phyloP scores from a whole-genome alignment of 2,113 vertebrate species.

The Scolopax mira region DNA sequence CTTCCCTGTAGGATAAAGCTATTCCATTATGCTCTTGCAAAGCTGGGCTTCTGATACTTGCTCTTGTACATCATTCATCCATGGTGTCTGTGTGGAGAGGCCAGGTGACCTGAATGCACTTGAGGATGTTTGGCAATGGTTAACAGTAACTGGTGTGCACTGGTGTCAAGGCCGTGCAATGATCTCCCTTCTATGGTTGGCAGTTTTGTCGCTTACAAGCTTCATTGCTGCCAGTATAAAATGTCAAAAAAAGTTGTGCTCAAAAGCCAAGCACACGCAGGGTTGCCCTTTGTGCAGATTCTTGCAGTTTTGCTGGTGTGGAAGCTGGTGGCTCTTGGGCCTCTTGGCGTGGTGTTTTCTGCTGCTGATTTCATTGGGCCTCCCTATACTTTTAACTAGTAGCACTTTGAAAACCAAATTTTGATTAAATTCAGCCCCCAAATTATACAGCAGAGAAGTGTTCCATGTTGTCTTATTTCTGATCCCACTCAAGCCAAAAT shows the following conservation, averaged over 20 bases:
- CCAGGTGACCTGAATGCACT: neutral
- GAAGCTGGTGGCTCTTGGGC: neutral
- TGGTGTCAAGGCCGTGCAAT: neutral
- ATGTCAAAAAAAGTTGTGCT: neutral
- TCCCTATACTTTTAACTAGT: neutral
- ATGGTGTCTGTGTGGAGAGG: accelerated
- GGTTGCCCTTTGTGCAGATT: neutral
- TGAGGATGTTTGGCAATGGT: neutral
- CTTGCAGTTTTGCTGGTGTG: neutral
- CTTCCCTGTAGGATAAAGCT: neutral
- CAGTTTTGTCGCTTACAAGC: neutral
- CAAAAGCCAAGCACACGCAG: neutral
- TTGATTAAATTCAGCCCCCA: neutral
- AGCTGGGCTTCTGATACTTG: neutral
- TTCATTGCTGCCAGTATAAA: neutral
- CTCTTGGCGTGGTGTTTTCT: neutral
- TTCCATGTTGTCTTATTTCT: neutral
- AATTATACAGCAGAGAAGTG: neutral
- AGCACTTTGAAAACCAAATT: neutral
- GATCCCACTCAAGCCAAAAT: neutral
- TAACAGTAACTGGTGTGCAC: neutral
- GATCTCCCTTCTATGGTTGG: neutral
- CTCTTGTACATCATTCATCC: accelerated
- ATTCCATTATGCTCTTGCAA: neutral
- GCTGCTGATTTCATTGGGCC: neutral